Evolutionary conservation across 1,140 invertebrate genomes (phyloP).

Genomic region (Wiebesia pumilae): DNA sequence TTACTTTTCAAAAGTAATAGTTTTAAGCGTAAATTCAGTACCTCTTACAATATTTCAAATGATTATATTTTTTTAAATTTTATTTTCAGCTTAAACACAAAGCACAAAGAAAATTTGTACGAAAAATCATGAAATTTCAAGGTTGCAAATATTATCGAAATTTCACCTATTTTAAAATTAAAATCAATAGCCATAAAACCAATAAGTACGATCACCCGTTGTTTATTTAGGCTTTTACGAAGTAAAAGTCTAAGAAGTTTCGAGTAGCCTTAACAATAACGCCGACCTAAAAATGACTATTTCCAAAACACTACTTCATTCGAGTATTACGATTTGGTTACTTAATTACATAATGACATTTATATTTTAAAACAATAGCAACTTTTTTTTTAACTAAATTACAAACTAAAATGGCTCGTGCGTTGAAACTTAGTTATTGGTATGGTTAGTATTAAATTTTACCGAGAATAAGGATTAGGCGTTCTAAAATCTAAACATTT

Average conservation of each 20-base stretch:
- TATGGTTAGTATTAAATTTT: not conserved
- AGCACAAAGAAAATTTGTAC: not conserved
- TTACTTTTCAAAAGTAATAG: not conserved
- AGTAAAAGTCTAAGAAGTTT: conserved; percentile 29
- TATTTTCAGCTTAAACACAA: not conserved
- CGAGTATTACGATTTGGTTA: conserved; percentile 13
- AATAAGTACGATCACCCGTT: not conserved
- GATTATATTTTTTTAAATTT: not conserved
- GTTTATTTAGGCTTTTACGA: conserved; percentile 12
- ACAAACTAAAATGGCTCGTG: not conserved
- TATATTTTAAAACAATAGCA: not conserved
- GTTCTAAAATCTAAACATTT: no score
- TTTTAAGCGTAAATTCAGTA: not conserved
- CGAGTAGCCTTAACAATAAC: conserved; percentile 51
- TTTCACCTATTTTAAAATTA: conserved; percentile 12
- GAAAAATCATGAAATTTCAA: not conserved
- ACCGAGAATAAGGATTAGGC: not conserved
- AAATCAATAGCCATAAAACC: conserved; percentile 11
- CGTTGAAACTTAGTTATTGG: not conserved
- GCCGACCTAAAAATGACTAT: conserved; percentile 41
- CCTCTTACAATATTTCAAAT: not conserved
- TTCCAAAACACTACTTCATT: not conserved
- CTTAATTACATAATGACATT: not conserved
- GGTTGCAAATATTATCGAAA: not conserved
- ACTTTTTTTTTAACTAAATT: not conserved